Percentiles rank a stretch among this genome's conserved stretches.
These are phyloP conservation scores for Drosophila meridionalis DNA, from an alignment of 2,888 invertebrate species.

Conservation along the genomic window DNA sequence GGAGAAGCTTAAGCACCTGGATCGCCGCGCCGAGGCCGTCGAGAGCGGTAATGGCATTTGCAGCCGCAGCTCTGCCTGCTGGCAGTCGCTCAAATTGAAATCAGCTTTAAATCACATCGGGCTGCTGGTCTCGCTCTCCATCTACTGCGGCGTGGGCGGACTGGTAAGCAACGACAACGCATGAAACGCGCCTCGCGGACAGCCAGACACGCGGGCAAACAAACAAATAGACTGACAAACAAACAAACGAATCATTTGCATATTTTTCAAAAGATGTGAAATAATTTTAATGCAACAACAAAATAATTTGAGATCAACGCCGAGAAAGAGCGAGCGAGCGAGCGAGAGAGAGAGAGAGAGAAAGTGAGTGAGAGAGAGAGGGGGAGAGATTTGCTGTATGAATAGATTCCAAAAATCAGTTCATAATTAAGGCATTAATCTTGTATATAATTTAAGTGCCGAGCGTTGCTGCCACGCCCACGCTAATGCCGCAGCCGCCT, in stretches of 20 bases:
- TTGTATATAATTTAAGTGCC: constrained; percentile 71
- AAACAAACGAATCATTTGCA: constrained; percentile 39
- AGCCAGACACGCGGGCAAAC: background rate
- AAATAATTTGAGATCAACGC: constrained; percentile 19
- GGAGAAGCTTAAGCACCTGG: constrained; percentile 84
- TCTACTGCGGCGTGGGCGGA: constrained; percentile 92
- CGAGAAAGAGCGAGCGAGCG: background rate
- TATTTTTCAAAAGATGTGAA: constrained; percentile 19
- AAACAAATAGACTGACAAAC: constrained; percentile 13
- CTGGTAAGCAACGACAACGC: constrained; percentile 86
- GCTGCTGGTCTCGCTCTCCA: constrained; percentile 90
- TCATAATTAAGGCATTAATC: constrained; percentile 75
- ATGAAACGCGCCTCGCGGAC: constrained; percentile 17
- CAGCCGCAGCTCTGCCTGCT: constrained; percentile 82
- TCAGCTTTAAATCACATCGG: constrained; percentile 90
- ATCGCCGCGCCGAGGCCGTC: constrained; percentile 80
- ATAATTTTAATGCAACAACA: constrained; percentile 36
- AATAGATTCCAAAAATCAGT: constrained; percentile 58
- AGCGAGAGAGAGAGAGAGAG: background rate
- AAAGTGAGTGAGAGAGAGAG: background rate
- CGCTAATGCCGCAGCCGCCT: background rate
- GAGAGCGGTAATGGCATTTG: constrained; percentile 84
- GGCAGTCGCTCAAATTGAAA: constrained; percentile 87
- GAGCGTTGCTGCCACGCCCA: constrained; percentile 44
- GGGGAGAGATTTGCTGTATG: constrained; percentile 46